Evolutionary conservation across 1,140 invertebrate species (phyloP).

Genomic region (Contarinia nasturtii): DNA sequence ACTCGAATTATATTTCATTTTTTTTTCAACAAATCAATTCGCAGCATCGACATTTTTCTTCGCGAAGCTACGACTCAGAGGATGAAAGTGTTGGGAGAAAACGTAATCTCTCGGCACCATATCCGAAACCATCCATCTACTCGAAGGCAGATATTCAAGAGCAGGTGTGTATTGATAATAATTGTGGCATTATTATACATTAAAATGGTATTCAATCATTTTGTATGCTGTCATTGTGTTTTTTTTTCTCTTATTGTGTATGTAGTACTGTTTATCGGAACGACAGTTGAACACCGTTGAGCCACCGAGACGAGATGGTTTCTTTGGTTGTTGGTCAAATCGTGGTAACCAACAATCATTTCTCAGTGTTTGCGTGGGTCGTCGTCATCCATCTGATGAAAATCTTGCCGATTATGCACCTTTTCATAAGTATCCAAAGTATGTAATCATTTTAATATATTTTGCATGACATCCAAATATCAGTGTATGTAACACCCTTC

Average conservation of each 20-base stretch:
- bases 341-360: conserved; percentile 32
- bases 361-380: conserved; percentile 65
- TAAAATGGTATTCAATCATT: background rate
- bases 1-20: background rate
- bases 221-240: background rate
- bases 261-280: conserved; percentile 79
- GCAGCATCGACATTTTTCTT: conserved; percentile 38
- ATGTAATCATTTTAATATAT: conserved; percentile 8
- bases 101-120: conserved; percentile 29
- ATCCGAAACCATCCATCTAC: conserved; percentile 47
- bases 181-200: too few species aligned
- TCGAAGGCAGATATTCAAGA: conserved; percentile 75
- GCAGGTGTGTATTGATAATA: conserved; percentile 10
- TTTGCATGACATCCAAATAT: background rate
- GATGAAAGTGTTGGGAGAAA: conserved; percentile 42
- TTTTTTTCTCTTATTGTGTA: background rate
- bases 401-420: conserved; percentile 58
- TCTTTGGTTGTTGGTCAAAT: conserved; percentile 68
- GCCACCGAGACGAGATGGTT: conserved; percentile 41
- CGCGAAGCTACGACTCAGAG: conserved; percentile 46
- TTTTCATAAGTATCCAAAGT: conserved; percentile 46
- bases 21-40: conserved; percentile 6
- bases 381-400: conserved; percentile 65
- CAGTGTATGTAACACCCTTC: background rate
- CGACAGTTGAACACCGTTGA: conserved; percentile 74